phyloP scores from a whole-genome alignment of 2,797 vertebrate genomes.

The Morelia viridis region DNA sequence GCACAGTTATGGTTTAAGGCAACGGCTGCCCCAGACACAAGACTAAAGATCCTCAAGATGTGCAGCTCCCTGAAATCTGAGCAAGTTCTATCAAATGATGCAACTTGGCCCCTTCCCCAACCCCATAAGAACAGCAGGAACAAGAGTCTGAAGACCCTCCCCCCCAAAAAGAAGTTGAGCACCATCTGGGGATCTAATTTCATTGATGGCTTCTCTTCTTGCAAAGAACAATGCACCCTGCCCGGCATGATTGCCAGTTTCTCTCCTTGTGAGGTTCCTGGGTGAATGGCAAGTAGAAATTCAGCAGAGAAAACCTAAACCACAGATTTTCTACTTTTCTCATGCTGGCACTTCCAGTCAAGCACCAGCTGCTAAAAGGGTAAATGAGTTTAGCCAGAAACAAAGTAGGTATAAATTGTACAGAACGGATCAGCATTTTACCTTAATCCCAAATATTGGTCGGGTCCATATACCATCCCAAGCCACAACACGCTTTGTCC shows the following conservation, averaged over 20 bases:
- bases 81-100: background rate
- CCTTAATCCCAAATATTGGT: background rate
- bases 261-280: background rate
- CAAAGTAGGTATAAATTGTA: background rate
- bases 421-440: background rate
- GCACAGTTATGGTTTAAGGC: background rate
- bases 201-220: background rate
- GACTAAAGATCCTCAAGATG: background rate
- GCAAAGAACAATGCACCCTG: no score
- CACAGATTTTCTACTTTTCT: background rate
- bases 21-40: background rate
- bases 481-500: background rate
- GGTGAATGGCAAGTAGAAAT: background rate
- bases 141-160: background rate
- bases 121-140: background rate
- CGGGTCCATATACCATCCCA: background rate
- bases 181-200: background rate
- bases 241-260: background rate
- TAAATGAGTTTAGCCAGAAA: background rate
- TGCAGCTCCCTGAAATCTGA: background rate
- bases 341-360: background rate
- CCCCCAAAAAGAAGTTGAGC: background rate
- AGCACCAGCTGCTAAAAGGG: background rate
- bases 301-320: background rate
- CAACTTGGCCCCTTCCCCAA: background rate